A percentile compares a stretch with the other conserved stretches of the same genome.
These are phyloP conservation scores for Lasioglossum leucozonium DNA, from an alignment of 2,888 invertebrate species.

Conservation along the genomic window DNA sequence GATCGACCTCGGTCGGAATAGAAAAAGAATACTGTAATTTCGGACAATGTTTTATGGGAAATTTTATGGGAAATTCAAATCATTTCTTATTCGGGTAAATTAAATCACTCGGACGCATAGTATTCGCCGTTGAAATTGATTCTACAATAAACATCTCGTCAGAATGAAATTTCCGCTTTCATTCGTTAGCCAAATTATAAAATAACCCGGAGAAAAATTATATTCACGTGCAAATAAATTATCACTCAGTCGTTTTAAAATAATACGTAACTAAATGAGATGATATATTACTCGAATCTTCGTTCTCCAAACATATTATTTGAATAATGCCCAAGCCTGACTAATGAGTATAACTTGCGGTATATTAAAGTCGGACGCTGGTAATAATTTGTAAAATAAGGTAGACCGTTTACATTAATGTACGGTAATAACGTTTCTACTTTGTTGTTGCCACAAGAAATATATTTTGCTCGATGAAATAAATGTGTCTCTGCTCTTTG, in stretches of 20 bases:
- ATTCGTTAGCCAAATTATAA: background rate
- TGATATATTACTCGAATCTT: background rate
- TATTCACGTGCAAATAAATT: background rate
- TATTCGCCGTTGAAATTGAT: background rate
- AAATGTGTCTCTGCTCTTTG: background rate
- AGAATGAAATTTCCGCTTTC: background rate
- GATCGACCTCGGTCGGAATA: background rate
- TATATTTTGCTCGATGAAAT: background rate
- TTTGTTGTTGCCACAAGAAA: background rate
- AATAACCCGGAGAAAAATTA: background rate
- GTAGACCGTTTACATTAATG: background rate
- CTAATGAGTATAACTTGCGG: background rate
- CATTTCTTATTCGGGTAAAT: background rate
- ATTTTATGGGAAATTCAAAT: background rate
- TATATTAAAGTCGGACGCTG: background rate
- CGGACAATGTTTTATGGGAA: background rate
- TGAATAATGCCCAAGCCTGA: background rate
- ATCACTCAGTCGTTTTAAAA: background rate
- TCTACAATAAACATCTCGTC: background rate
- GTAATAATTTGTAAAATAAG: background rate
- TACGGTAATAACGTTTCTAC: background rate
- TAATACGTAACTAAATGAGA: background rate
- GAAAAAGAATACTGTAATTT: background rate
- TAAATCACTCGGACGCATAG: background rate
- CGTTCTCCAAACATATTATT: background rate